These are phyloP conservation scores for Actias luna DNA, from an alignment of 2,888 invertebrate genomes.

Conservation along the genomic window DNA sequence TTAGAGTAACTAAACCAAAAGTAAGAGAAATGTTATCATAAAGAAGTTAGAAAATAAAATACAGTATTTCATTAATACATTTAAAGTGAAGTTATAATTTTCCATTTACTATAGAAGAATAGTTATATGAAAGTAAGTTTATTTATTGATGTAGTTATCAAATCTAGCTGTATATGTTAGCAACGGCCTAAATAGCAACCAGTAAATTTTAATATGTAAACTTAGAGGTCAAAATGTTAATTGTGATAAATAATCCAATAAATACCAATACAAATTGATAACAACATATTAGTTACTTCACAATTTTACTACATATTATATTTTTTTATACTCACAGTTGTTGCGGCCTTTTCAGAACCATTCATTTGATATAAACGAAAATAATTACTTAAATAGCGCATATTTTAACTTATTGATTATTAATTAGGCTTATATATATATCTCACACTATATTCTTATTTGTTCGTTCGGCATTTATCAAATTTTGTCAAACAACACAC, in stretches of 20 bases:
- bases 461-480: not conserved
- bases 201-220: not conserved
- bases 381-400: slow-evolving; percentile 4
- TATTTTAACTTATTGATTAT: not conserved
- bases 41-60: too few relatives aligned
- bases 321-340: slow-evolving; percentile 2
- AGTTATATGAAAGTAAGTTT: not conserved
- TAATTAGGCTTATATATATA: not conserved
- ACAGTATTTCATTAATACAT: too few relatives aligned
- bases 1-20: too few relatives aligned
- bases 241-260: slow-evolving; percentile 1
- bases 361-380: not conserved
- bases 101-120: not conserved
- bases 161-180: not conserved
- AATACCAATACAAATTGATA: not conserved
- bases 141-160: not conserved
- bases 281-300: not conserved
- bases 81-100: too few relatives aligned
- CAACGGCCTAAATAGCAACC: not conserved
- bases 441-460: not conserved
- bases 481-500: too few relatives aligned
- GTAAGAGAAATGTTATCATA: too few relatives aligned
- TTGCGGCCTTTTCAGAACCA: slow-evolving; percentile 1
- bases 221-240: slow-evolving; percentile 4
- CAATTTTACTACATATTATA: not conserved